These are phyloP conservation scores for Agrypnia vestita DNA, from an alignment of 1,140 invertebrate species.

Conservation along the genomic window DNA sequence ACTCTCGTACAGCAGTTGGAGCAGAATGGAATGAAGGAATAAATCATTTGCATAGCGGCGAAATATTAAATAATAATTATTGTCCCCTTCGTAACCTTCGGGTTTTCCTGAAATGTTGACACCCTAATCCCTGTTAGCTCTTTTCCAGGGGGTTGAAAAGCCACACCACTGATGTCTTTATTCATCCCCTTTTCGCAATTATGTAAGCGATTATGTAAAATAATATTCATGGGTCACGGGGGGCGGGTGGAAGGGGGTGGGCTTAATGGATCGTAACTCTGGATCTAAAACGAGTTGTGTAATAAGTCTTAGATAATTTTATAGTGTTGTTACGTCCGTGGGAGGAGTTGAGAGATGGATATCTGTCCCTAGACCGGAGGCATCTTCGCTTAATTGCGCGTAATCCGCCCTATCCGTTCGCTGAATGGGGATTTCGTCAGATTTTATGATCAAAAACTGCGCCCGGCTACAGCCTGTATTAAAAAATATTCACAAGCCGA, in stretches of 20 bases:
- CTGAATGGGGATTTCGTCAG: not conserved
- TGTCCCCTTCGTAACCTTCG: conserved; percentile 1
- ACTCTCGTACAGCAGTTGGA: too few species aligned
- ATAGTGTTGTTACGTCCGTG: conserved; percentile 30
- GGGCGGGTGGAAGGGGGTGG: conserved; percentile 24
- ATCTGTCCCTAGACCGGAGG: not conserved
- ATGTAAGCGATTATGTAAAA: conserved; percentile 60
- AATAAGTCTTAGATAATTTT: conserved; percentile 32
- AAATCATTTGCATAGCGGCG: not conserved
- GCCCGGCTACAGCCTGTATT: conserved; percentile 4
- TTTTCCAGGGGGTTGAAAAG: conserved; percentile 15
- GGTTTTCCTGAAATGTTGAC: conserved; percentile 22
- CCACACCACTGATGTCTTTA: conserved; percentile 54
- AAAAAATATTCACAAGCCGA: conserved; percentile 18
- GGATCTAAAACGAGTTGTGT: conserved; percentile 44
- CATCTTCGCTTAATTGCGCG: conserved; percentile 7
- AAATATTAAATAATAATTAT: not conserved
- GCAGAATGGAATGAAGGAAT: too few species aligned
- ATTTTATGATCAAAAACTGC: conserved; percentile 26
- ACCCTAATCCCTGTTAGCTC: conserved; percentile 26
- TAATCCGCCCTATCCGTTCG: conserved; percentile 33
- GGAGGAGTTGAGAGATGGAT: not conserved
- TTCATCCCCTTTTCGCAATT: conserved; percentile 54
- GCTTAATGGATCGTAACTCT: conserved; percentile 53
- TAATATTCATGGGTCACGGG: conserved; percentile 55